Base-by-base conservation (phyloP, 2,888 invertebrate genomes). In the Melangyna quadrimaculata region DNA sequence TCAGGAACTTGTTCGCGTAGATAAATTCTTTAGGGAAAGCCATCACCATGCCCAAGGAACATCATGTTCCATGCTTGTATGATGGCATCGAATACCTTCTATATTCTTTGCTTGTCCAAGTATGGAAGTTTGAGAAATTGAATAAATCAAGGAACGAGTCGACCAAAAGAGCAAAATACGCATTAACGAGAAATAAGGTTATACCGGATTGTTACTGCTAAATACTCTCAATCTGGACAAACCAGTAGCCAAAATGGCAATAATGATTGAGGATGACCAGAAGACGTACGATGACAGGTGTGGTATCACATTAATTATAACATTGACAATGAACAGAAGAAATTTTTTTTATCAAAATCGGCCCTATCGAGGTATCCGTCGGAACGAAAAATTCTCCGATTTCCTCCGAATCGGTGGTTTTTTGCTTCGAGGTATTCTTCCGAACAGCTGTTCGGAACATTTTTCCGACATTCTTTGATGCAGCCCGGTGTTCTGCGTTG, bases 251-350 rank as follows among this genome's bases (percentile, higher is more conserved):
- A 69, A 71, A 71, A 69, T 48, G 14, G n/a, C 17, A 43, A 29
- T 45, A 63, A 63, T 27, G 22, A 71, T 71, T 45, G 78, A 72
- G 48, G 69, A 80, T 55, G 63, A 43, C 55, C 48, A 79, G 40
- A 53, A 71, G 45, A 70, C 63, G 48, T 40, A 78, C 45, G 74
- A 74, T 69, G 61, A 74, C 43, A 69, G 74, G 67, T 69, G 69
- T 27, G 19, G 32, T 43, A 5, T 29, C 40, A 40, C 43, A 73
- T 69, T 40, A 57, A 69, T 79, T 57, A 73, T 65, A n/a, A 3
- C 22, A 40, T 59, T 73, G 32, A 3, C 37, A 67, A 35, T 48
- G 22, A 14, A 65, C 0, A 1, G 24, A 17, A 48, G 65, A 48
- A 79, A 73, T 8, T 37, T 10, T 67, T 59, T 71, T 40, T 14